phyloP scores from a whole-genome alignment of 53 echinoderm and acorn worm genomes.

The Holothuria scabra region DNA sequence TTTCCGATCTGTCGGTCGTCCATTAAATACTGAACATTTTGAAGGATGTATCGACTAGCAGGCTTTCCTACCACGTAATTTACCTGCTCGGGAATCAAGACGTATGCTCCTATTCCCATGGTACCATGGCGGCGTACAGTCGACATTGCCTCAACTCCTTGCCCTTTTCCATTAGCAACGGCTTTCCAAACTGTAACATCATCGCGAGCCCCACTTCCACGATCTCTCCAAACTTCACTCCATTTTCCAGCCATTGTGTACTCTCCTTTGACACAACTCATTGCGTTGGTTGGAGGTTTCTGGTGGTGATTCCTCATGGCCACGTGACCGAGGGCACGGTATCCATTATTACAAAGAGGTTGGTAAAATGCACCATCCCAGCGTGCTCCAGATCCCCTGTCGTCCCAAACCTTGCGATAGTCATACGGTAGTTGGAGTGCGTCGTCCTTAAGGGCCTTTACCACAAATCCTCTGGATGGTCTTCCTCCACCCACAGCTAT shows the following conservation, averaged over 20 bases:
- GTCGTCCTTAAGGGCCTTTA: not conserved
- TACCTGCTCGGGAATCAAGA: not conserved
- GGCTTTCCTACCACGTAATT: conserved; percentile 24
- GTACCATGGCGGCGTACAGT: not conserved
- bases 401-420: not conserved
- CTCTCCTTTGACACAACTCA: not conserved
- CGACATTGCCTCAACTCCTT: conserved; percentile 18
- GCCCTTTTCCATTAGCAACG: not conserved
- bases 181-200: not conserved
- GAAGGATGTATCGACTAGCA: not conserved
- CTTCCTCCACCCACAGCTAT: conserved; percentile 7
- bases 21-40: not conserved
- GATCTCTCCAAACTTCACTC: not conserved
- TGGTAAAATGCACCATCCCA: conserved; percentile 9
- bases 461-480: not conserved
- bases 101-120: not conserved
- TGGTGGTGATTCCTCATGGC: conserved; percentile 8
- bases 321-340: not conserved
- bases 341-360: not conserved
- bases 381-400: conserved; percentile 14
- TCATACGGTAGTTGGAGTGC: not conserved
- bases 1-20: not conserved
- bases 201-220: not conserved
- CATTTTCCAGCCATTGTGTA: not conserved
- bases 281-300: not conserved